These are phyloP conservation scores for Diachasmimorpha longicaudata DNA, from an alignment of 1,140 invertebrate species.

Conservation along the genomic window DNA sequence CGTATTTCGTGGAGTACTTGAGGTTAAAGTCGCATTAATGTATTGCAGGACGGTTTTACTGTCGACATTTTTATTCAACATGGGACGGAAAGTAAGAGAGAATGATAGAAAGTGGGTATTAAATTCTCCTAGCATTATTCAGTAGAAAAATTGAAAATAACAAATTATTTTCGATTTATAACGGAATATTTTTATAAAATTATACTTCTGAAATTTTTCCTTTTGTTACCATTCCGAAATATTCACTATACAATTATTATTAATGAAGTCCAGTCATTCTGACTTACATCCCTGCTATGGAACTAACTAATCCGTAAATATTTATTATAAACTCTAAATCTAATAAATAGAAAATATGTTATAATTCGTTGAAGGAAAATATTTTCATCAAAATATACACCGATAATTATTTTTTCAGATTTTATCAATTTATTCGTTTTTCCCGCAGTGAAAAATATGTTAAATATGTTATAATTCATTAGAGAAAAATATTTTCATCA, in stretches of 20 bases:
- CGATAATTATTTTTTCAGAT: background rate
- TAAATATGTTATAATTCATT: conserved; percentile 8
- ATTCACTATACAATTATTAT: too few species aligned
- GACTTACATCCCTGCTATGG: too few species aligned
- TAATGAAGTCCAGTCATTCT: background rate
- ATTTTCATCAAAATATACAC: conserved; percentile 14
- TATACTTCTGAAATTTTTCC: background rate
- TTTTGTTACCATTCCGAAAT: too few species aligned
- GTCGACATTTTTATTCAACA: background rate
- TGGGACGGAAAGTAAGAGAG: background rate
- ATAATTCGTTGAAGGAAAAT: background rate
- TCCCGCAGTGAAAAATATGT: background rate
- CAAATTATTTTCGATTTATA: background rate
- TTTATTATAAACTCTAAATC: background rate
- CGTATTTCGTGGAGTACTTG: background rate
- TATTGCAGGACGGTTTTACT: background rate
- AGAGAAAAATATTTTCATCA: background rate
- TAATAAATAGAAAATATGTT: conserved; percentile 1
- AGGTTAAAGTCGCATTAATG: background rate
- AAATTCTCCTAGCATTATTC: background rate
- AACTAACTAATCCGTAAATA: background rate
- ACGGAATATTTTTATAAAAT: background rate
- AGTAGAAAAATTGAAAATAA: background rate
- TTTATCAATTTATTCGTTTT: background rate
- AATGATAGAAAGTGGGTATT: background rate